phyloP scores from a whole-genome alignment of 2,888 invertebrate species.

The Chrysolina oricalcia region DNA sequence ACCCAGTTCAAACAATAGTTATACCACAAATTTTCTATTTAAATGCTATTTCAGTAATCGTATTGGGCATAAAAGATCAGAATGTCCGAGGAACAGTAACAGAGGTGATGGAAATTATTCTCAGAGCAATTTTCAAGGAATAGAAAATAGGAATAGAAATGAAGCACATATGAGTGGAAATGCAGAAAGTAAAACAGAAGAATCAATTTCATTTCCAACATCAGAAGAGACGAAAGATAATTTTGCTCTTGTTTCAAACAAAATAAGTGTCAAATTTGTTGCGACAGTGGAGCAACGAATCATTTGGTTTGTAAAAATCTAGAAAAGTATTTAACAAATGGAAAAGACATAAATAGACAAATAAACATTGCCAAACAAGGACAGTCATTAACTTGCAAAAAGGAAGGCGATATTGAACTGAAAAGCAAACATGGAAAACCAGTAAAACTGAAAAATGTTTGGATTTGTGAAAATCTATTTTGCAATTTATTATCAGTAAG shows the following conservation, averaged over 20 bases:
- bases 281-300: slow-evolving; percentile 57
- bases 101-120: slow-evolving; percentile 13
- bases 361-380: slow-evolving; percentile 56
- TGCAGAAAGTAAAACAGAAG: slow-evolving; percentile 12
- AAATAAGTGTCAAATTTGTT: slow-evolving; percentile 47
- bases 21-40: slow-evolving; percentile 37
- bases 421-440: slow-evolving; percentile 39
- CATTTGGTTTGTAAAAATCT: slow-evolving; percentile 50
- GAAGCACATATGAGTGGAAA: too few relatives aligned
- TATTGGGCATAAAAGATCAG: slow-evolving; percentile 41
- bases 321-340: slow-evolving; percentile 44
- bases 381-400: slow-evolving; percentile 46
- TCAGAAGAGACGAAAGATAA: slow-evolving; percentile 29
- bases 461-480: too few relatives aligned
- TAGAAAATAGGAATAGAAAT: too few relatives aligned
- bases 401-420: slow-evolving; percentile 49
- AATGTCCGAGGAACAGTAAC: slow-evolving; percentile 34
- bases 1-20: slow-evolving; percentile 12
- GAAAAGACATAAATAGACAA: slow-evolving; percentile 42
- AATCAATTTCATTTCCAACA: slow-evolving; percentile 31
- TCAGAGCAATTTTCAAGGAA: slow-evolving; percentile 10
- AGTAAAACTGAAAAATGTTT: slow-evolving; percentile 47
- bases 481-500: too few relatives aligned
- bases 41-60: slow-evolving; percentile 47
- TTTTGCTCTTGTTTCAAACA: slow-evolving; percentile 38